Conservation (phyloP, 2,113 vertebrate species). For the Genyomyrus donnyi region DNA sequence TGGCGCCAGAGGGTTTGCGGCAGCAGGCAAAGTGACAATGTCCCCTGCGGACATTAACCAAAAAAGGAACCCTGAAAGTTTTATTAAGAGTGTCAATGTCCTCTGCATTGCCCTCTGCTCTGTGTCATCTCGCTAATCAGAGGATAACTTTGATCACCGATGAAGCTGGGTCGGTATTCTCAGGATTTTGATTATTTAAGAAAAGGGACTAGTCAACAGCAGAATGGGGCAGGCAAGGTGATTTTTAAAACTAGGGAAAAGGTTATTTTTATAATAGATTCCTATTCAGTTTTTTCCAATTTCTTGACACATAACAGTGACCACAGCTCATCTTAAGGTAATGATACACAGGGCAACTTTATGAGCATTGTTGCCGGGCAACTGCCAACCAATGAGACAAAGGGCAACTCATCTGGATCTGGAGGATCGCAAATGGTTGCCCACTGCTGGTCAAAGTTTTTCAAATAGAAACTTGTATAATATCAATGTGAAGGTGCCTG, state of each 20-base stretch:
- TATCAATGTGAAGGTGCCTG: not conserved
- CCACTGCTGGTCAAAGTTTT: not conserved
- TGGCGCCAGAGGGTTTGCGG: not conserved
- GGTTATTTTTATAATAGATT: not conserved
- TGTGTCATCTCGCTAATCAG: not conserved
- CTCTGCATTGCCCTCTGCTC: not conserved
- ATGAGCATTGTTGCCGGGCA: not conserved
- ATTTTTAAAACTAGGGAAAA: not conserved
- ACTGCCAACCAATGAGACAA: not conserved
- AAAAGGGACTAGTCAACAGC: not conserved
- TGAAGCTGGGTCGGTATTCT: not conserved
- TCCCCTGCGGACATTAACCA: not conserved
- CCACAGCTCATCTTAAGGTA: not conserved
- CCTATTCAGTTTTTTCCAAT: not conserved
- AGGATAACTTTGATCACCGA: not conserved
- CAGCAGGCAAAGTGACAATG: not conserved
- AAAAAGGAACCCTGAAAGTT: not conserved
- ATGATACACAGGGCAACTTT: not conserved
- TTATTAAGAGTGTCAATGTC: constrained; percentile 1
- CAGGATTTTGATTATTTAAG: not conserved
- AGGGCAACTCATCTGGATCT: not conserved
- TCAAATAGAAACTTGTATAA: not conserved
- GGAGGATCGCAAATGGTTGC: not conserved
- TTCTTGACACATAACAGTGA: not conserved
- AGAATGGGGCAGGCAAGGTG: not conserved